These are phyloP conservation scores for Monarcha castaneiventris DNA, from an alignment of 2,113 vertebrate species.

Conservation along the genomic window DNA sequence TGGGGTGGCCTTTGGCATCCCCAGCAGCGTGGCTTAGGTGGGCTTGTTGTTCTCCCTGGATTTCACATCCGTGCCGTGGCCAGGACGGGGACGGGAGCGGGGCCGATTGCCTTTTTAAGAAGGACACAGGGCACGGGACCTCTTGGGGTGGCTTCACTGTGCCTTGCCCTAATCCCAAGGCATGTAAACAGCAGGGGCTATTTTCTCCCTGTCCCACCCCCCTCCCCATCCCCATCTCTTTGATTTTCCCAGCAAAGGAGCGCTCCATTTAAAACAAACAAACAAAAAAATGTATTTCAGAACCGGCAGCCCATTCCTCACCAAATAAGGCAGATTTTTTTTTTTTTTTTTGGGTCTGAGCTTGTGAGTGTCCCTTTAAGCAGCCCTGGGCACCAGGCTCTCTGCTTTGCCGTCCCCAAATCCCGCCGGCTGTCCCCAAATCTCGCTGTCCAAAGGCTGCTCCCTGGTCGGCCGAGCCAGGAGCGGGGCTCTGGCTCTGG, in stretches of 20 bases:
- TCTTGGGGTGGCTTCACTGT: not conserved
- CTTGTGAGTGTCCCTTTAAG: constrained; percentile 46
- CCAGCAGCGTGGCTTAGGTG: not conserved
- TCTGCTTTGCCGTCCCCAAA: not conserved
- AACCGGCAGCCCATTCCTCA: constrained; percentile 33
- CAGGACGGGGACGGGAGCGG: accelerated
- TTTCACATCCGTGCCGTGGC: not conserved
- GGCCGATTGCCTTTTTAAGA: not conserved
- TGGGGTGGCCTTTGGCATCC: not conserved
- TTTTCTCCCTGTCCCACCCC: not conserved
- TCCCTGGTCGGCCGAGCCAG: not conserved
- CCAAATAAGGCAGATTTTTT: constrained; percentile 65
- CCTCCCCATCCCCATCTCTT: not conserved
- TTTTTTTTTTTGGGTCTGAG: not conserved
- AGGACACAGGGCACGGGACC: not conserved
- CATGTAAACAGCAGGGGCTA: constrained; percentile 41
- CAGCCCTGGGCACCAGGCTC: not conserved
- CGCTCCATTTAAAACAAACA: not conserved
- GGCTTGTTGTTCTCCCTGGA: not conserved
- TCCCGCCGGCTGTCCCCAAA: not conserved
- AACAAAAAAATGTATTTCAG: constrained; percentile 41
- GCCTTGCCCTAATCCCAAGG: constrained; percentile 27
- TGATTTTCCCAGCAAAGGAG: constrained; percentile 62
- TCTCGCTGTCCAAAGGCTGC: not conserved
- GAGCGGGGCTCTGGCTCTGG: not conserved